Evolutionary conservation across 64 coral and sea anemone genomes (phyloP).

Genomic region (Porites lutea): DNA sequence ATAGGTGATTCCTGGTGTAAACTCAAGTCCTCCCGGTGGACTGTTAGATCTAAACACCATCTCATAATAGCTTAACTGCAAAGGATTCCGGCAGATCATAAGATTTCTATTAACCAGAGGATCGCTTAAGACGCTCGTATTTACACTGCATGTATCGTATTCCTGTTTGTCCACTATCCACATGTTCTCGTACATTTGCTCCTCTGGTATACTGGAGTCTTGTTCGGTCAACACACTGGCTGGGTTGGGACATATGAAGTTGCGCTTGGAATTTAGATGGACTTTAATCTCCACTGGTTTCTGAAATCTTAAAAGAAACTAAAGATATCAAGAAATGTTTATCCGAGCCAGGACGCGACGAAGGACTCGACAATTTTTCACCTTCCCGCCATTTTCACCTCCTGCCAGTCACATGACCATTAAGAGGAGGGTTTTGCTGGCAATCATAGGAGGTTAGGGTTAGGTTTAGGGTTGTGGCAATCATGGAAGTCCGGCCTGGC

Average conservation of each 20-base stretch:
- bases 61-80: constrained; percentile 3
- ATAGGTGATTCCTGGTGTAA: constrained; percentile 55
- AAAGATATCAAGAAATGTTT: no score
- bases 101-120: background rate
- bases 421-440: no score
- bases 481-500: no score
- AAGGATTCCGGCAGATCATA: constrained; percentile 22
- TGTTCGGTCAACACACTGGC: constrained; percentile 7
- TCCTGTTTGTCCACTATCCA: constrained; percentile 74
- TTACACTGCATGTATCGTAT: constrained; percentile 52
- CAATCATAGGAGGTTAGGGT: no score
- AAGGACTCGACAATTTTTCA: no score
- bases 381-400: no score
- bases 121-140: background rate
- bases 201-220: background rate
- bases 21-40: background rate
- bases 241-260: constrained; percentile 65
- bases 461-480: no score
- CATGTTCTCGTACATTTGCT: constrained; percentile 79
- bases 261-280: constrained; percentile 39
- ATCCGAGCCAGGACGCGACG: no score
- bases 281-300: constrained; percentile 44
- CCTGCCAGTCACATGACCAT: no score
- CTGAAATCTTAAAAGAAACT: constrained; percentile 21
- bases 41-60: constrained; percentile 46